Percentiles rank a stretch among this genome's conserved stretches.
Evolutionary conservation across 1,140 invertebrate genomes (phyloP).

Genomic region (Trachymyrmex septentrionalis): DNA sequence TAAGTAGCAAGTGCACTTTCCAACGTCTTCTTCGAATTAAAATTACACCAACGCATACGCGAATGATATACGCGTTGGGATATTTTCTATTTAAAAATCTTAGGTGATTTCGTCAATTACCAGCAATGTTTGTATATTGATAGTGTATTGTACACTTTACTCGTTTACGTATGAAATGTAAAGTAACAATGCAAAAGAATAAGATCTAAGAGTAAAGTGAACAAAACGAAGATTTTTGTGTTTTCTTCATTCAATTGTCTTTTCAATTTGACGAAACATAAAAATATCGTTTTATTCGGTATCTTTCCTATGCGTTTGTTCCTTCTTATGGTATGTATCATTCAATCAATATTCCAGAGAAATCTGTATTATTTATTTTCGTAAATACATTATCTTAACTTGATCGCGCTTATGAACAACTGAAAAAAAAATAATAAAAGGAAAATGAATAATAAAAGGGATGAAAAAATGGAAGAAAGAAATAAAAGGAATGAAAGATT

Average conservation of each 20-base stretch:
- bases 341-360: not conserved
- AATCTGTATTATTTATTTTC: not conserved
- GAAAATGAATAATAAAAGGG: not conserved
- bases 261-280: not conserved
- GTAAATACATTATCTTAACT: not conserved
- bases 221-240: not conserved
- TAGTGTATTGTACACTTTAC: not conserved
- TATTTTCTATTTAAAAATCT: not conserved
- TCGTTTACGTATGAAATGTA: not conserved
- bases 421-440: not conserved
- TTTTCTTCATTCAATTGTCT: not conserved
- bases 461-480: not conserved
- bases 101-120: not conserved
- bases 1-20: constrained; percentile 64
- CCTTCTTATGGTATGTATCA: not conserved
- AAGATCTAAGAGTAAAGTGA: constrained; percentile 15
- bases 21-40: constrained; percentile 30
- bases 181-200: constrained; percentile 3
- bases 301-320: not conserved
- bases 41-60: constrained; percentile 1
- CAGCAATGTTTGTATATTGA: not conserved
- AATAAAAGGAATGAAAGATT: not conserved
- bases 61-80: not conserved
- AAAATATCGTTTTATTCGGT: not conserved
- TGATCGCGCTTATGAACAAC: not conserved